Conservation (phyloP, 1,140 invertebrate genomes). For the Mactra quadrangularis region DNA sequence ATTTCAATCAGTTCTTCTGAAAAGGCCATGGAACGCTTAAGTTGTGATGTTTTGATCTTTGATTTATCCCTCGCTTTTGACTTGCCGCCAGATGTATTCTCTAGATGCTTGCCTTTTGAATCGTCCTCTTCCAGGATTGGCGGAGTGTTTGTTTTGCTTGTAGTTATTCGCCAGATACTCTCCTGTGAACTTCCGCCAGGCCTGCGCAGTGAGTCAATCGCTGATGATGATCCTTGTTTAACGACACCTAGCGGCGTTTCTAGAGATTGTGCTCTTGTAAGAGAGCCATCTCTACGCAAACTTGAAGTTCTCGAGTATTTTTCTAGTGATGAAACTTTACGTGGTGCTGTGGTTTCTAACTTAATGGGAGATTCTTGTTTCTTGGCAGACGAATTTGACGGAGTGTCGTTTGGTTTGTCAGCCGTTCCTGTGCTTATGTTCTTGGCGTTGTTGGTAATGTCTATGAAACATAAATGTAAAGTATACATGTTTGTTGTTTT, state of each 20-base stretch:
- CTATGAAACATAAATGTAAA: not conserved
- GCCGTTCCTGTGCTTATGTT: not conserved
- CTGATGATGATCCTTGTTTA: constrained; percentile 5
- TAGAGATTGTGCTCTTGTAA: constrained; percentile 10
- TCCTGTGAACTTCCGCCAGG: constrained; percentile 15
- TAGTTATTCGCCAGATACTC: constrained; percentile 28
- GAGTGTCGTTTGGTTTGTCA: not conserved
- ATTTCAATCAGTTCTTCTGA: constrained; percentile 8
- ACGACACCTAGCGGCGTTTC: constrained; percentile 54
- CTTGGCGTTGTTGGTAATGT: constrained; percentile 4
- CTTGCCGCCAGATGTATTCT: not conserved
- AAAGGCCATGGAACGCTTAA: not conserved
- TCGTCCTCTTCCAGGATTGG: constrained; percentile 31
- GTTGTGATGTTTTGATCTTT: constrained; percentile 18
- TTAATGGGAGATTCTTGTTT: not conserved
- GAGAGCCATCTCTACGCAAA: not conserved
- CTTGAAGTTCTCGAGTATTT: not conserved
- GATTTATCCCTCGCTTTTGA: constrained; percentile 37
- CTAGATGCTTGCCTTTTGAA: not conserved
- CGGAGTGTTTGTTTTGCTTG: constrained; percentile 28
- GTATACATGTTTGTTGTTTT: not conserved
- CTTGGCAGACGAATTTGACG: not conserved
- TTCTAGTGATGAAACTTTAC: not conserved
- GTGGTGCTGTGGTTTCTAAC: no score
- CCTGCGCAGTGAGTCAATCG: constrained; percentile 36